Base-by-base conservation (phyloP, 2,113 vertebrate genomes). In the Malaclemys terrapin region DNA sequence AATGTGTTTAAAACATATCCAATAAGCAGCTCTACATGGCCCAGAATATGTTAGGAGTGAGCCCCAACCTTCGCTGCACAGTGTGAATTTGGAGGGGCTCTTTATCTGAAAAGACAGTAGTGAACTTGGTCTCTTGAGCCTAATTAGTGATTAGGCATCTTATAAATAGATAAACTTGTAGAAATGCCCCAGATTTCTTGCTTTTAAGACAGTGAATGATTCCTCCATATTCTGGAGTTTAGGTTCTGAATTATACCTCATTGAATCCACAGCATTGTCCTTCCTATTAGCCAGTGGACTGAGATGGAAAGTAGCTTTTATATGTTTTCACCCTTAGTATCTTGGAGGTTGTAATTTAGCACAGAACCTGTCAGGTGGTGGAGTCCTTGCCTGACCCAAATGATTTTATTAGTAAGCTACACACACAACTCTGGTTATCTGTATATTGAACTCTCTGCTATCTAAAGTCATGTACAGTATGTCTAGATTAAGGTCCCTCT, bases 401-500 rank as follows among this genome's bases (percentile, higher is more conserved):
- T 2, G 17, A 0, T 16, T 80, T 7, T 24, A 0, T 7, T 20
- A 59, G 62, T 8, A 53, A 81, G 7, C 0, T 0, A 5, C 31
- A 31, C 31, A 0, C 0, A 4, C 65, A 52, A 24, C 24, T 35
- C 1, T 9, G 10, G 31, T 25, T 3, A 5, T 1, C 12, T 1
- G 0, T 24, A 1, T 6, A 31, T 9, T n/a, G 80, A 85, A 80
- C 76, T 62, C 54, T 84, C 89, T 0, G 24, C 56, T 4, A 0
- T 16, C 25, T 1, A 1, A n/a, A 3, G 49, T 12, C 22, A 1
- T 56, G 0, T 1, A 0, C 47, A 5, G 0, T 1, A 0, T 0
- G 8, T 1, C 2, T 85, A 7, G 57, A 25, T 12, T 3, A 31
- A 10, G 27, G 27, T 35, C 50, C 62, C 49, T 0, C 42, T 10